Percentiles rank a stretch among this genome's conserved stretches.
phyloP scores from a whole-genome alignment of 2,113 vertebrate genomes.

The Puffinus mauretanicus region DNA sequence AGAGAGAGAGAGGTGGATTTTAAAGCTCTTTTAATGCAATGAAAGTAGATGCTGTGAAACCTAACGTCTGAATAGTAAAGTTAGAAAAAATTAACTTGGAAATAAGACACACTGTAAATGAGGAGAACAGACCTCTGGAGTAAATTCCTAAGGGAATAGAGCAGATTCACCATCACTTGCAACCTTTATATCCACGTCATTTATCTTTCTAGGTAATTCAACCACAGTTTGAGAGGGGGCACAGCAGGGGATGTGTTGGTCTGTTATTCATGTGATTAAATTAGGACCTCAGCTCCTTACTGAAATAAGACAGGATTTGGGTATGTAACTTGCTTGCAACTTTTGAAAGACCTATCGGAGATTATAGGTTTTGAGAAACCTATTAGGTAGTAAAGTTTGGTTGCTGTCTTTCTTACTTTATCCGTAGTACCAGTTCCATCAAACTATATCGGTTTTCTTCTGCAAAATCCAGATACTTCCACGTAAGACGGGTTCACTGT shows the following conservation, averaged over 20 bases:
- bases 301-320: neutral
- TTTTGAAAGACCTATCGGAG: neutral
- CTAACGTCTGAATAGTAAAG: neutral
- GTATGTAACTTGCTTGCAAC: accelerated
- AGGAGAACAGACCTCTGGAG: neutral
- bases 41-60: neutral
- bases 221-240: neutral
- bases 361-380: neutral
- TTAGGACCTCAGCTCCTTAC: neutral
- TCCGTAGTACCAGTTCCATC: neutral
- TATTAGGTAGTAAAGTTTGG: neutral
- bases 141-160: neutral
- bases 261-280: neutral
- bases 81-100: neutral
- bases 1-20: neutral
- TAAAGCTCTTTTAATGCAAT: neutral
- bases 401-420: neutral
- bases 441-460: neutral
- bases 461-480: neutral
- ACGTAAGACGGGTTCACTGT: neutral
- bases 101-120: neutral
- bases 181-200: neutral
- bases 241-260: neutral
- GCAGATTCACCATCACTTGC: no score
- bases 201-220: neutral